Percentiles rank a stretch among this genome's conserved stretches.
These are phyloP conservation scores for Coreoperca whiteheadi DNA, from an alignment of 2,113 vertebrate genomes.

Conservation along the genomic window DNA sequence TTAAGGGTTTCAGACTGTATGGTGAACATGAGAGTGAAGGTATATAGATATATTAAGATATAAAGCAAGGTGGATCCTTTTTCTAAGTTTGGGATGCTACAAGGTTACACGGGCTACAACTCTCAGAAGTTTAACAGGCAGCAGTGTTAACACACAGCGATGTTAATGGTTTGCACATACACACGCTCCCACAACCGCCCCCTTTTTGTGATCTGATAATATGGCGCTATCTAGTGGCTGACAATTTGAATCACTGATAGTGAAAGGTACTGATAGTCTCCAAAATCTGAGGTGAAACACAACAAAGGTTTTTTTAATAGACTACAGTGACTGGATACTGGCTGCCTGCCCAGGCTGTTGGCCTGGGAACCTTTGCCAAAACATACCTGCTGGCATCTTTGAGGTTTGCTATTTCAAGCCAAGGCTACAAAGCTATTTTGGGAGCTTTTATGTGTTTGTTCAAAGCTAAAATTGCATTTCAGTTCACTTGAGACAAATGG, in stretches of 20 bases:
- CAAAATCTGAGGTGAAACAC: conserved; percentile 1
- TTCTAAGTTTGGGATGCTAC: background rate
- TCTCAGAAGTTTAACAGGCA: too few relatives aligned
- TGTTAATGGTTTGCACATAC: background rate
- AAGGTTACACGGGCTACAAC: too few relatives aligned
- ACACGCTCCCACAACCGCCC: too few relatives aligned
- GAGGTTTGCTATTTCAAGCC: conserved; percentile 40
- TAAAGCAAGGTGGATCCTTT: background rate
- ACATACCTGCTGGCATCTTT: conserved; percentile 30
- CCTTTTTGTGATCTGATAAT: background rate
- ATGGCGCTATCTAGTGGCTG: conserved; percentile 61
- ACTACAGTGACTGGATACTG: conserved; percentile 30
- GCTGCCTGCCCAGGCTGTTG: conserved; percentile 48
- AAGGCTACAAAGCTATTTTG: conserved; percentile 38
- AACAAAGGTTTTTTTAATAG: background rate
- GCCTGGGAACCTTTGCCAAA: conserved; percentile 23
- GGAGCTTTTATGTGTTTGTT: conserved; percentile 9
- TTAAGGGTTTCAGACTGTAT: background rate
- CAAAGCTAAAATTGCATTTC: background rate
- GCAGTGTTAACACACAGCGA: background rate
- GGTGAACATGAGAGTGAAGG: background rate
- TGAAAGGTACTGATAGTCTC: background rate
- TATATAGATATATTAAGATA: background rate
- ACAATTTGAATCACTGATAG: background rate
- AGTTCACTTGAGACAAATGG: background rate